These are phyloP conservation scores for Lasaia peninsularis DNA, from an alignment of 1,140 invertebrate genomes.

Conservation along the genomic window DNA sequence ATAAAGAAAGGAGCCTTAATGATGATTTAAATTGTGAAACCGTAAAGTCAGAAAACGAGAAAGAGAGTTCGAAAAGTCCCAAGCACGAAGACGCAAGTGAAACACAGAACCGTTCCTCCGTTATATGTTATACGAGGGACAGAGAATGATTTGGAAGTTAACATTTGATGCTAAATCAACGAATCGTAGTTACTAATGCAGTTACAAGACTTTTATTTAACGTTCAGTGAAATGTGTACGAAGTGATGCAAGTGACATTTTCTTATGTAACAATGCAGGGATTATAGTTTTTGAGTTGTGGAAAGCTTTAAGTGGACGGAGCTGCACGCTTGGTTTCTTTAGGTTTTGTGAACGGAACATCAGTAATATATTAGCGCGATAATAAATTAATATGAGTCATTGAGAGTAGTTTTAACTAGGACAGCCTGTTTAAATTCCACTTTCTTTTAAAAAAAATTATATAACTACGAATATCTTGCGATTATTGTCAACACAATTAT, in stretches of 20 bases:
- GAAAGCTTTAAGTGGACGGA: constrained; percentile 36
- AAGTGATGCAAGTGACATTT: constrained; percentile 6
- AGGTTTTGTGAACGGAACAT: neutral
- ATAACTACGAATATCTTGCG: too few relatives aligned
- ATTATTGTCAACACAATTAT: too few relatives aligned
- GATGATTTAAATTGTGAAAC: constrained; percentile 9
- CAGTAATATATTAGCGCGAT: neutral
- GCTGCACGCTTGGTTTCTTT: constrained; percentile 6
- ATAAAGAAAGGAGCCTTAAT: constrained; percentile 7
- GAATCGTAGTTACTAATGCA: constrained; percentile 6
- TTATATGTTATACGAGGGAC: constrained; percentile 7
- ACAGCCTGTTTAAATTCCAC: too few relatives aligned
- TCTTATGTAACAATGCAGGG: constrained; percentile 33
- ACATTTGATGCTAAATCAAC: constrained; percentile 3
- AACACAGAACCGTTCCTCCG: constrained; percentile 11
- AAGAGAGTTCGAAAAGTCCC: neutral
- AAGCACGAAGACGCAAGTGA: neutral
- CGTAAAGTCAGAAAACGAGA: neutral
- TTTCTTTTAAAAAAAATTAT: too few relatives aligned
- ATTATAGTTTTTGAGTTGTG: constrained; percentile 33
- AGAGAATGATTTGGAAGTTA: neutral
- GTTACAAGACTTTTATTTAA: constrained; percentile 11
- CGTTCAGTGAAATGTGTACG: constrained; percentile 11
- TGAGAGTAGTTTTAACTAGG: neutral
- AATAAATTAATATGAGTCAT: neutral